Percentiles rank a stretch among this genome's conserved stretches.
Evolutionary conservation across 1,140 invertebrate species (phyloP).

Genomic region (Solenopsis invicta): DNA sequence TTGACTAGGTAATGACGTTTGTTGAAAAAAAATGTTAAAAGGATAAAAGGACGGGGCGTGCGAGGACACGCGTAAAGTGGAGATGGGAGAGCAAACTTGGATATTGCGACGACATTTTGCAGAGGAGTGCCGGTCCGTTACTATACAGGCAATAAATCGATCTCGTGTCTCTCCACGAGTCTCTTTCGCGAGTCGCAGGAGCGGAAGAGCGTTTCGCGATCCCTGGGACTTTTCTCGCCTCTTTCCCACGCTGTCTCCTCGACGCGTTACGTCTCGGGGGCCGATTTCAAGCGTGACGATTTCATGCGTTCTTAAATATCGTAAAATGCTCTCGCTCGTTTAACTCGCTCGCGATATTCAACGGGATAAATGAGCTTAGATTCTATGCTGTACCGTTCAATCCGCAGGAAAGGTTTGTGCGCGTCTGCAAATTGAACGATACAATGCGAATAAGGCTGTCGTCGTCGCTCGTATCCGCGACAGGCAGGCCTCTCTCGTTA

Average conservation of each 20-base stretch:
- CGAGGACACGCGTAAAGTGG: not conserved
- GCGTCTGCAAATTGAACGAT: conserved; percentile 1
- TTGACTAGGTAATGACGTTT: not conserved
- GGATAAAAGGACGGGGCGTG: not conserved
- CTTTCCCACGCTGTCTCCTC: conserved; percentile 42
- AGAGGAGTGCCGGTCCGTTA: conserved; percentile 24
- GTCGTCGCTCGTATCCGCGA: conserved; percentile 31
- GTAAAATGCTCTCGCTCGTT: not conserved
- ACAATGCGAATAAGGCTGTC: not conserved
- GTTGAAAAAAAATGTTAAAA: conserved; percentile 16
- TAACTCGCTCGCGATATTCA: not conserved
- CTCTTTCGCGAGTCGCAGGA: conserved; percentile 50
- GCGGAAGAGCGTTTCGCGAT: conserved; percentile 24
- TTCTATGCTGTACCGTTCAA: not conserved
- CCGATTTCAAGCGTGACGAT: conserved; percentile 9
- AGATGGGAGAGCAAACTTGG: conserved; percentile 19
- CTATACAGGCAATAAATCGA: conserved; percentile 61
- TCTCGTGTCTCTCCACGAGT: conserved; percentile 30
- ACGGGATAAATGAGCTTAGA: not conserved
- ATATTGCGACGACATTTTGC: conserved; percentile 23
- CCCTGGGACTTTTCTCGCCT: conserved; percentile 2
- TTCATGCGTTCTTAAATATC: not conserved
- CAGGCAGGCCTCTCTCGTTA: conserved; percentile 45
- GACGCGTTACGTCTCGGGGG: not conserved
- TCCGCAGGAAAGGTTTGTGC: not conserved